Conservation (phyloP, 2,113 vertebrate species). For the Fregata magnificens region DNA sequence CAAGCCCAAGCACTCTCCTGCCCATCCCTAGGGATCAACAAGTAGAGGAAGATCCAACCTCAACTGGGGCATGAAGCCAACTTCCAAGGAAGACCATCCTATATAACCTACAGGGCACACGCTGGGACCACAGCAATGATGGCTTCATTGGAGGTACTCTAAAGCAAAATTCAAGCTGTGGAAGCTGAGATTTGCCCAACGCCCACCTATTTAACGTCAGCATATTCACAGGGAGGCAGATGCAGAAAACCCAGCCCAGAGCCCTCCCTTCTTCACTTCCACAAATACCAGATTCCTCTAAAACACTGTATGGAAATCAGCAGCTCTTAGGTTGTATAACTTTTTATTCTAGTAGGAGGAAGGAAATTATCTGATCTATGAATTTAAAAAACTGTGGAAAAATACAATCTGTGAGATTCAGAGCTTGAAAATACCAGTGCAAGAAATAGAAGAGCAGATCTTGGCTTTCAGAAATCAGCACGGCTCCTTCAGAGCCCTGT, state of each 20-base stretch:
- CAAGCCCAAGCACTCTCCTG: not conserved
- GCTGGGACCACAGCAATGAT: fast-evolving
- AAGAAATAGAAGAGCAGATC: not conserved
- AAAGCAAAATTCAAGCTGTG: not conserved
- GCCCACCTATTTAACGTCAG: not conserved
- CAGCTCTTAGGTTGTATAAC: not conserved
- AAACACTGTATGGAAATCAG: not conserved
- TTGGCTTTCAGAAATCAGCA: not conserved
- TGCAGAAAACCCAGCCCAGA: not conserved
- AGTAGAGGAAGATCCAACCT: not conserved
- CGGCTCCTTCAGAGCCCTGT: not conserved
- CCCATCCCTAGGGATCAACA: not conserved
- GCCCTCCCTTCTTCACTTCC: not conserved
- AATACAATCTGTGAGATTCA: not conserved
- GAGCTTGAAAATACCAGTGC: not conserved
- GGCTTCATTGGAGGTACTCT: not conserved
- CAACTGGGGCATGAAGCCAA: not conserved
- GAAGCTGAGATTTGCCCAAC: not conserved
- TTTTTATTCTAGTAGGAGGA: constrained; percentile 3
- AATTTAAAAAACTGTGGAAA: constrained; percentile 15
- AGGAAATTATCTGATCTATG: constrained; percentile 20
- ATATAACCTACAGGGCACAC: not conserved
- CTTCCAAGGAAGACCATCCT: not conserved
- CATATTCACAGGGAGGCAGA: not conserved
- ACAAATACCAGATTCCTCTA: not conserved